A percentile compares a stretch with the other conserved stretches of the same genome.
These are phyloP conservation scores for Heptranchias perlo DNA, from an alignment of 2,113 vertebrate genomes.

Conservation along the genomic window DNA sequence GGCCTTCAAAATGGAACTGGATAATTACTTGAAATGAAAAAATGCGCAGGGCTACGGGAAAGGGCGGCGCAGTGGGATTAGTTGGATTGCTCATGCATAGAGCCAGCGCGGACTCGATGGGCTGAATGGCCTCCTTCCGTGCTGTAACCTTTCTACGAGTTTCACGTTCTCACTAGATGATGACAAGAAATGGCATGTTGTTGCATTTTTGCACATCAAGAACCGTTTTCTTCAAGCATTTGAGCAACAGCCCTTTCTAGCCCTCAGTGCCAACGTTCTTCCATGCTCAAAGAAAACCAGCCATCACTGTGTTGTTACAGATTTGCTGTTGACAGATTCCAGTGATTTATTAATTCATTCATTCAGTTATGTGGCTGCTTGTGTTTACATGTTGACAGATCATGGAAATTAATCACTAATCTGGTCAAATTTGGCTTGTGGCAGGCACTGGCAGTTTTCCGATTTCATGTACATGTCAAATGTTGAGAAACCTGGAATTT, in stretches of 20 bases:
- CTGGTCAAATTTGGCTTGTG: neutral
- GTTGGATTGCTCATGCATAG: no score
- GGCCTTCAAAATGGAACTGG: no score
- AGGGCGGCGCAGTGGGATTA: no score
- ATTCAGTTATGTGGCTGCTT: neutral
- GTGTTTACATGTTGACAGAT: neutral
- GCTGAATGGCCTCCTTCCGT: no score
- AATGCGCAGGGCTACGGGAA: no score
- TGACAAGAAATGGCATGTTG: neutral
- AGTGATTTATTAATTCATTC: neutral
- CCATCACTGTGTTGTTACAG: neutral
- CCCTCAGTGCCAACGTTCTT: neutral
- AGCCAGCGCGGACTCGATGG: no score
- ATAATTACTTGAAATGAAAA: no score
- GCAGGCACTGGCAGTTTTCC: neutral
- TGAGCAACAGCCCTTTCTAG: neutral
- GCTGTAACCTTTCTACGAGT: no score
- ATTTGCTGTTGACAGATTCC: neutral
- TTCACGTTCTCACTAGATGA: neutral
- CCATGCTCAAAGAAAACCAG: neutral
- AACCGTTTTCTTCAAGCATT: neutral
- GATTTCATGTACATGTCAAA: neutral
- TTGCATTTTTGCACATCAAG: neutral
- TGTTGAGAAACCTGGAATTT: neutral
- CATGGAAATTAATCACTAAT: neutral